A percentile compares a stretch with the other conserved stretches of the same genome.
Evolutionary conservation across 2,113 vertebrate genomes (phyloP).

Genomic region (Halichoeres trimaculatus): DNA sequence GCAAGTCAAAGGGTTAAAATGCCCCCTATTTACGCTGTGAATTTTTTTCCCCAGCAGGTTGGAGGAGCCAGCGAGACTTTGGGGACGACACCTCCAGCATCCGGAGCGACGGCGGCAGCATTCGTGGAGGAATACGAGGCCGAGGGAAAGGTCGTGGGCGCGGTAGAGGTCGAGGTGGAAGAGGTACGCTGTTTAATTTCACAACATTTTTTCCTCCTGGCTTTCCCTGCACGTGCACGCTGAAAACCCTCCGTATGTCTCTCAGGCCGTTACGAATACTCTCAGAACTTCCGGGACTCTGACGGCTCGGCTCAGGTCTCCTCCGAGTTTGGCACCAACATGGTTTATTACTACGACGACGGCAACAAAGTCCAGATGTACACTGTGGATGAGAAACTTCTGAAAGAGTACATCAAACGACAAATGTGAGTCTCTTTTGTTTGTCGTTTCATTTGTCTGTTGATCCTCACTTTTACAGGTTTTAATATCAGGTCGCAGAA

Average conservation of each 20-base stretch:
- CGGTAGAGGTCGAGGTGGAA: conserved; percentile 86
- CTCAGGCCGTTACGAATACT: conserved; percentile 90
- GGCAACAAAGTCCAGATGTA: conserved; percentile 92
- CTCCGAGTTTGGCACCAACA: conserved; percentile 85
- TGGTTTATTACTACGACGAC: conserved; percentile 96
- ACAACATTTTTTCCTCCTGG: neutral
- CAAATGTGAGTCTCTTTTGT: conserved; percentile 96
- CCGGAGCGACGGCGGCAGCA: conserved; percentile 85
- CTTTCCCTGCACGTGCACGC: too few relatives aligned
- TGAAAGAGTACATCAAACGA: conserved; percentile 96
- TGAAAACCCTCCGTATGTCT: neutral
- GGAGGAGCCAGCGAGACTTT: conserved; percentile 90
- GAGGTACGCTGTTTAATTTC: conserved; percentile 72
- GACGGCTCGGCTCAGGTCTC: conserved; percentile 82
- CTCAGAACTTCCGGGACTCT: conserved; percentile 84
- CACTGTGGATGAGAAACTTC: conserved; percentile 91
- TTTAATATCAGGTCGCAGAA: too few relatives aligned
- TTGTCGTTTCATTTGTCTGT: neutral
- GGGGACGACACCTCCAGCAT: conserved; percentile 86
- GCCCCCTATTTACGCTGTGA: neutral
- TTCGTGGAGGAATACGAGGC: conserved; percentile 85
- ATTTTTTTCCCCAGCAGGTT: conserved; percentile 76
- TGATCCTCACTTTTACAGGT: neutral
- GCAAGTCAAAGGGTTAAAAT: too few relatives aligned
- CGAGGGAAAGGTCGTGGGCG: conserved; percentile 90